Percentiles rank a stretch among this genome's conserved stretches.
phyloP scores from a whole-genome alignment of 1,140 invertebrate species.

The Sesamia nonagrioides region DNA sequence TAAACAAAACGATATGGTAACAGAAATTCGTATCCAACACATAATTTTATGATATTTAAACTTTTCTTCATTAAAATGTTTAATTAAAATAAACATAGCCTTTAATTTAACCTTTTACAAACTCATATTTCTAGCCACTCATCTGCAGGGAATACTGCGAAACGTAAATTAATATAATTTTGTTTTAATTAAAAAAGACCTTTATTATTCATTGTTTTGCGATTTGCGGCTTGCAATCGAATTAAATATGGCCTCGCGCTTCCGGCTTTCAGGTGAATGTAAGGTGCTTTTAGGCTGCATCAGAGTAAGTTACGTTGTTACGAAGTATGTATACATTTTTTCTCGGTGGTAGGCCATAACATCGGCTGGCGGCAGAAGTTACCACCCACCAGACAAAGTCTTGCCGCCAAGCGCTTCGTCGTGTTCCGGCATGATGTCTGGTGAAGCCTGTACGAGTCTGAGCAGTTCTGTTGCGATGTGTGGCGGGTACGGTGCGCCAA shows the following conservation, averaged over 20 bases:
- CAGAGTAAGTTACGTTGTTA: too few relatives aligned
- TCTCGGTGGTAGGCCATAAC: too few relatives aligned
- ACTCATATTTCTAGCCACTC: neutral
- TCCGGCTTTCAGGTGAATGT: neutral
- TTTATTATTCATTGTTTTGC: neutral
- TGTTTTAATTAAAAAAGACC: neutral
- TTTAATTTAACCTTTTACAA: neutral
- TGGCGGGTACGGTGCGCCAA: too few relatives aligned
- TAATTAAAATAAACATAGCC: neutral
- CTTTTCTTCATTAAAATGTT: neutral
- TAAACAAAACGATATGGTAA: neutral
- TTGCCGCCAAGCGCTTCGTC: too few relatives aligned
- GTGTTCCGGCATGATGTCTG: too few relatives aligned
- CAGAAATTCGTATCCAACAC: neutral
- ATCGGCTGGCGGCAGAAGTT: too few relatives aligned
- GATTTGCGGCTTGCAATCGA: neutral
- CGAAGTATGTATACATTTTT: too few relatives aligned
- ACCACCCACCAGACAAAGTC: too few relatives aligned
- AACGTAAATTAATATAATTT: neutral
- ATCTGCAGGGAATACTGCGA: neutral
- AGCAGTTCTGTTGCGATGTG: too few relatives aligned
- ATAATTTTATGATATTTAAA: neutral
- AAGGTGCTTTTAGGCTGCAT: neutral
- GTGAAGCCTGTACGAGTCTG: too few relatives aligned
- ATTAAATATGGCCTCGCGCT: neutral